A percentile compares a stretch with the other conserved stretches of the same genome.
phyloP scores from a whole-genome alignment of 2,113 vertebrate species.

The Pongo abelii region DNA sequence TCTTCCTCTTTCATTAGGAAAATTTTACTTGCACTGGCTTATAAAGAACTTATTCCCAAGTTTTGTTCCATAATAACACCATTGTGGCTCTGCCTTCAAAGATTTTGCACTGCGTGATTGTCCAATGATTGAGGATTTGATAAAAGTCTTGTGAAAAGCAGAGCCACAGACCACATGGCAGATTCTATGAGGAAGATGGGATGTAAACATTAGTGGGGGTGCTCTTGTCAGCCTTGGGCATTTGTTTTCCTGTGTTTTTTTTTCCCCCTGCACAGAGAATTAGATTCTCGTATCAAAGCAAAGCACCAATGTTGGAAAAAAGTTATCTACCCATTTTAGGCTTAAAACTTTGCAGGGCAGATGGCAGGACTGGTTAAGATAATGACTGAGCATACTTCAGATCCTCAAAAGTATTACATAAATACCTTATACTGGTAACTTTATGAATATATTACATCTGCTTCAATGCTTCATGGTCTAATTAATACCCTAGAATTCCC shows the following conservation, averaged over 20 bases:
- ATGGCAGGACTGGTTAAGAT: not conserved
- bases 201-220: rapidly evolving
- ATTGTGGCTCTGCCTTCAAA: not conserved
- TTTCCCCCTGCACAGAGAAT: not conserved
- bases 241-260: not conserved
- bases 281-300: not conserved
- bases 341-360: not conserved
- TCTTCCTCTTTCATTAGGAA: not conserved
- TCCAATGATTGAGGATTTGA: not conserved
- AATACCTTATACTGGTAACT: not conserved
- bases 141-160: not conserved
- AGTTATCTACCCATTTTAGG: not conserved
- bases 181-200: not conserved
- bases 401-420: not conserved
- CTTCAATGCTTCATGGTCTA: not conserved
- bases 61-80: not conserved
- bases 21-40: not conserved
- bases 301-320: not conserved
- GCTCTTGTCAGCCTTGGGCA: not conserved
- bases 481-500: not conserved
- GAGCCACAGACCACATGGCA: not conserved
- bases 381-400: not conserved
- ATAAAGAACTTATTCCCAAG: not conserved
- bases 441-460: not conserved
- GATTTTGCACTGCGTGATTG: not conserved